Evolutionary conservation across 2,113 vertebrate species (phyloP).

Genomic region (Eulemur rufifrons): DNA sequence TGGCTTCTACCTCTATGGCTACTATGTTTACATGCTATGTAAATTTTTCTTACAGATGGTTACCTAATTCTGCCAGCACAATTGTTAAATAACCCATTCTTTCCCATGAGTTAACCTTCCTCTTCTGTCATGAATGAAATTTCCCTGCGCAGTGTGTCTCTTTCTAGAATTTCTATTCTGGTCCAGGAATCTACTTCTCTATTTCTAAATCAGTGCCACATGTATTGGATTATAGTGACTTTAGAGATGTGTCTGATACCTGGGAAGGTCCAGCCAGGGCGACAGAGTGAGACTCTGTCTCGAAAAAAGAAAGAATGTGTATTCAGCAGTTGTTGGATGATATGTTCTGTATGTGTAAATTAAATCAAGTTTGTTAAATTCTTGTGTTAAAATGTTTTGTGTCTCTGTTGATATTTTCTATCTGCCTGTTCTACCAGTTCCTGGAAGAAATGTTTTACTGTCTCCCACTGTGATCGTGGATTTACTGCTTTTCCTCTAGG

Average conservation of each 20-base stretch:
- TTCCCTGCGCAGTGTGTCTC: rapidly evolving
- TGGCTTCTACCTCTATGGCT: not conserved
- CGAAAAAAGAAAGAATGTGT: not conserved
- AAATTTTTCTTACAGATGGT: not conserved
- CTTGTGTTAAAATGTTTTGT: not conserved
- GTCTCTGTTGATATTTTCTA: not conserved
- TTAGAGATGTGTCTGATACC: rapidly evolving
- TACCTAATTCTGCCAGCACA: rapidly evolving
- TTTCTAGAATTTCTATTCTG: rapidly evolving
- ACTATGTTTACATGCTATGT: rapidly evolving
- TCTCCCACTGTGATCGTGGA: not conserved
- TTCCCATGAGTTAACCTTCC: not conserved
- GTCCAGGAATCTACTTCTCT: not conserved
- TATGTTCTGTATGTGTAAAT: too few relatives aligned
- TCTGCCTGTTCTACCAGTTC: not conserved
- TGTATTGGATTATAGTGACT: not conserved
- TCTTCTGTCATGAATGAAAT: not conserved
- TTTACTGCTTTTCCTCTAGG: not conserved
- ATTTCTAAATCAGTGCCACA: rapidly evolving
- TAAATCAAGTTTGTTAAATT: too few relatives aligned
- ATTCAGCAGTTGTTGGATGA: too few relatives aligned
- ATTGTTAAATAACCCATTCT: rapidly evolving
- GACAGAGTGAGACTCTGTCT: not conserved
- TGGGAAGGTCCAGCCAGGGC: not conserved
- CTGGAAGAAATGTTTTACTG: not conserved